These are phyloP conservation scores for Brachionus koreanus DNA, from an alignment of 1,140 invertebrate species.

Conservation along the genomic window DNA sequence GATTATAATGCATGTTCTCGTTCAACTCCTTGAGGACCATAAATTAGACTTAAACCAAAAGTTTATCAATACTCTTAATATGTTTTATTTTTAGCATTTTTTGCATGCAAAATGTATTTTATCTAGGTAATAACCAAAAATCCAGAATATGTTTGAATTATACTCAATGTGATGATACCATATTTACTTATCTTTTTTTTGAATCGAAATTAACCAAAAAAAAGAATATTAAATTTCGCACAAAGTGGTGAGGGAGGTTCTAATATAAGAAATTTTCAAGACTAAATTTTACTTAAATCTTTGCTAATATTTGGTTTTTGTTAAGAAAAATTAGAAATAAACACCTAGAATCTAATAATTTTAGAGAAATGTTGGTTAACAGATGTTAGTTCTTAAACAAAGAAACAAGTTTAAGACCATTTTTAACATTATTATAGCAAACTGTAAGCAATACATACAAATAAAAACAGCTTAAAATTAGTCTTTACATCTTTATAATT, in stretches of 20 bases:
- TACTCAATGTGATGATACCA: neutral
- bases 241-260: neutral
- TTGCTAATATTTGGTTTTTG: neutral
- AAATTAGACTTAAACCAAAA: neutral
- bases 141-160: neutral
- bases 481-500: neutral
- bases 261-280: neutral
- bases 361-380: neutral
- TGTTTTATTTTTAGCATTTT: no score
- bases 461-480: neutral
- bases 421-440: neutral
- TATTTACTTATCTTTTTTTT: neutral
- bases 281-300: neutral
- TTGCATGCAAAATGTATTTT: no score
- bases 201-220: neutral
- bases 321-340: neutral
- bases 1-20: neutral
- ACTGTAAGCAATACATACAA: neutral
- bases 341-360: neutral
- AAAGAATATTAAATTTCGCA: neutral
- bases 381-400: slow-evolving; percentile 9
- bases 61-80: neutral
- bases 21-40: neutral
- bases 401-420: neutral
- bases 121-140: neutral